These are phyloP conservation scores for Aphodius granarius DNA, from an alignment of 2,888 invertebrate genomes.

Conservation along the genomic window DNA sequence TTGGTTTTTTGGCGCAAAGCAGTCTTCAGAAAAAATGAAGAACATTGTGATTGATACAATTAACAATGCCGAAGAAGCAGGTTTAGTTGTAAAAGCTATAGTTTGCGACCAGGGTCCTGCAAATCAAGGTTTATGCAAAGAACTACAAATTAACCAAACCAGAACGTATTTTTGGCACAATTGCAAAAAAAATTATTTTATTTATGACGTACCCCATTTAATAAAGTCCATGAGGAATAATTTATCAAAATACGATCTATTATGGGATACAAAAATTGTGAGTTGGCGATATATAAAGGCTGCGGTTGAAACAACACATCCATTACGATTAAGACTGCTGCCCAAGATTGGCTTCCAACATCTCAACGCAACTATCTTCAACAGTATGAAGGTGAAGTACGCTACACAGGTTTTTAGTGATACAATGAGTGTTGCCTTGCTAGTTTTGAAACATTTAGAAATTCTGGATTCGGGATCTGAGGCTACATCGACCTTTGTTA, in stretches of 20 bases:
- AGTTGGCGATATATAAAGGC: slow-evolving; percentile 19
- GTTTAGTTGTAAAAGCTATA: slow-evolving; percentile 19
- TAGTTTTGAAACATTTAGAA: slow-evolving; percentile 17
- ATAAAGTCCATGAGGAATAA: slow-evolving; percentile 16
- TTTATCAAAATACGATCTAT: slow-evolving; percentile 18
- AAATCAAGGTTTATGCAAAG: slow-evolving; percentile 17
- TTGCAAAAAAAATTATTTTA: slow-evolving; percentile 9
- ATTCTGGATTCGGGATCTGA: slow-evolving; percentile 19
- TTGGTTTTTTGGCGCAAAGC: slow-evolving; percentile 18
- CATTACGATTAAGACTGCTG: slow-evolving; percentile 15
- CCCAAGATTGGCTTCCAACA: slow-evolving; percentile 19
- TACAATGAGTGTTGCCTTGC: slow-evolving; percentile 20
- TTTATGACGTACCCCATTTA: slow-evolving; percentile 16
- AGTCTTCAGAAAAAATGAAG: slow-evolving; percentile 9
- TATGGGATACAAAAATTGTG: slow-evolving; percentile 11
- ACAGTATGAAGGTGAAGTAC: slow-evolving; percentile 19
- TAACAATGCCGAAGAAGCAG: slow-evolving; percentile 14
- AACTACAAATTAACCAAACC: background rate
- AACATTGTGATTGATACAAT: slow-evolving; percentile 16
- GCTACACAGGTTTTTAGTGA: slow-evolving; percentile 21
- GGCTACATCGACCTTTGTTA: slow-evolving; percentile 4
- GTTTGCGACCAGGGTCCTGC: slow-evolving; percentile 21
- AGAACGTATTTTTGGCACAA: background rate
- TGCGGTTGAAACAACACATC: slow-evolving; percentile 10
- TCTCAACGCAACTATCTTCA: slow-evolving; percentile 14